Evolutionary conservation across 2,797 vertebrate species (phyloP).

Genomic region (Dallia pectoralis): DNA sequence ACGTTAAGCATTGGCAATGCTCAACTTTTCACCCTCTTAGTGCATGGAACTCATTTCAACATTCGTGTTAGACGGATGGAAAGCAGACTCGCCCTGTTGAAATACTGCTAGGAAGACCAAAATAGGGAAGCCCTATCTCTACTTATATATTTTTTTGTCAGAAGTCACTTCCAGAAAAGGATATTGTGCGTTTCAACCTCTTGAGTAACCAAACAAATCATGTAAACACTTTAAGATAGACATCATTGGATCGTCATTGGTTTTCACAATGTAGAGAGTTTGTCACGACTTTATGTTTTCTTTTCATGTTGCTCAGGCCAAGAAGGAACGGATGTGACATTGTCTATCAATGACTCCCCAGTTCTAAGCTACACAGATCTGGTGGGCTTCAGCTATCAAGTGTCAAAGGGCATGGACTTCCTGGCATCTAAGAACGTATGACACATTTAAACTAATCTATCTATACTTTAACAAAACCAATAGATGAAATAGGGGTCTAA

Average conservation of each 20-base stretch:
- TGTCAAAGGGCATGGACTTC: constrained; percentile 90
- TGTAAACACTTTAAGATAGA: not conserved
- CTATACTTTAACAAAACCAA: not conserved
- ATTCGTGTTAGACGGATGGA: not conserved
- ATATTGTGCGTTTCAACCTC: not conserved
- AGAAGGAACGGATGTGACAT: constrained; percentile 68
- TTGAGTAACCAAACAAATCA: not conserved
- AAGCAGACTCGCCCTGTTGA: constrained; percentile 6
- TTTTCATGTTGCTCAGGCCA: constrained; percentile 64
- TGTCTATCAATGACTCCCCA: constrained; percentile 79
- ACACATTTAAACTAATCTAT: not conserved
- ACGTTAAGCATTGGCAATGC: not conserved
- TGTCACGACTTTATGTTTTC: not conserved
- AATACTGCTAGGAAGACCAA: not conserved
- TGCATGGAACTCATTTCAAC: not conserved
- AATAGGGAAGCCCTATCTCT: constrained; percentile 12
- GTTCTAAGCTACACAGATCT: constrained; percentile 82
- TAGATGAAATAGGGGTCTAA: not conserved
- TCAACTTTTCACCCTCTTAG: not conserved
- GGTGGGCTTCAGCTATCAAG: constrained; percentile 88
- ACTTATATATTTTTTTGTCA: not conserved
- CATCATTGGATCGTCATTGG: not conserved
- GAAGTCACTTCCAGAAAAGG: not conserved
- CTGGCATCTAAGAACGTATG: constrained; percentile 85
- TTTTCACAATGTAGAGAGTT: not conserved